Base-by-base conservation (phyloP, 2,797 vertebrate species). In the Tympanoctomys barrerae region DNA sequence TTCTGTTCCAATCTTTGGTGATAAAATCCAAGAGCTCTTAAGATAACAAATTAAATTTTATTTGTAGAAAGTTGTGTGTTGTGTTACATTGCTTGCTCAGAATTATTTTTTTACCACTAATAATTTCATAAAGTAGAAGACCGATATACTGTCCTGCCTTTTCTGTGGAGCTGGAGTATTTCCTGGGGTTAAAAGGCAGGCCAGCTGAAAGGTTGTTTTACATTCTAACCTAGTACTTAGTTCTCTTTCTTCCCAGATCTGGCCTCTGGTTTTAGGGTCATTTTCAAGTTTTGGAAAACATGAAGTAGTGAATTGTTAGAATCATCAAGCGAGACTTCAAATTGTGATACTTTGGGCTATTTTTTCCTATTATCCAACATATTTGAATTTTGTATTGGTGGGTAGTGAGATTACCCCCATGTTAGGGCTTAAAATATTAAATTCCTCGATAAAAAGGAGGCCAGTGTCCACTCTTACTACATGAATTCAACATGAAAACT, bases 101-200 rank as follows among this genome's bases (percentile, higher is more conserved):
- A 97, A 95, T 98, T 97, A 97, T 97, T 96, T 97, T 97, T 96
- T 98, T 98, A 98, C 97, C 98, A 97, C 95, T 98, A 98, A 97
- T 97, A 97, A 97, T 96, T 98, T 98, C 96, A 98, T 98, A 98
- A 98, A 98, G 97, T 81, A 57, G 94, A 94, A 89, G 81, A 64
- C 89, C 94, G 28, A 96, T 98, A 84, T 68, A 84, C 94, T 97
- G 98, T 98, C 97, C 98, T 95, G 92, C 95, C 98, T 98, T 98
- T 97, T 98, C 97, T 84, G 24, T 87, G 95, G 93, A 91, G 95
- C 96, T 97, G 96, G 96, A 90, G 92, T 93, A 80, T 98, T 98
- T 98, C 97, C 97, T 83, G 88, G 98, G 98, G 98, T 98, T 98
- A 98, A 98, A 98, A 98, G 96, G 96, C 97, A 98, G 91, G 97